These are phyloP conservation scores for Neotoxoptera formosana DNA, from an alignment of 1,140 invertebrate genomes.

Conservation along the genomic window DNA sequence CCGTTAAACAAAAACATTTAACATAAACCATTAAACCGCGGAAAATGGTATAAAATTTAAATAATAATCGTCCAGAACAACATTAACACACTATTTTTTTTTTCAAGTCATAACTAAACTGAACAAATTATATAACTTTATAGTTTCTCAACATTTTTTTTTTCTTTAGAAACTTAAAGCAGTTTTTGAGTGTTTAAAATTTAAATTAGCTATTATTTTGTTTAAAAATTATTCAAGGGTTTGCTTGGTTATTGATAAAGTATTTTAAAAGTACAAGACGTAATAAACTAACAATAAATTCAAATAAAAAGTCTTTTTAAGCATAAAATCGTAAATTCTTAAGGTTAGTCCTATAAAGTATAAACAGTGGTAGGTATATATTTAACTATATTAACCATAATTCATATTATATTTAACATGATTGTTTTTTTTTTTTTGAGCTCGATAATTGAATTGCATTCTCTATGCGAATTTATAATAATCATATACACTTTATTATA, in stretches of 20 bases:
- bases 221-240: no score
- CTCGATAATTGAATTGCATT: no score
- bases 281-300: neutral
- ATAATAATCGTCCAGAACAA: neutral
- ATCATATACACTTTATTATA: no score
- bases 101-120: neutral
- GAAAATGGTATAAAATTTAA: neutral
- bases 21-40: neutral
- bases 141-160: neutral
- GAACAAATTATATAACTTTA: neutral
- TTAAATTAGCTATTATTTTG: neutral
- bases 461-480: no score
- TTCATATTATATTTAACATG: neutral
- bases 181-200: neutral
- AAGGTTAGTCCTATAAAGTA: no score
- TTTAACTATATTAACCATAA: neutral
- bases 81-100: neutral
- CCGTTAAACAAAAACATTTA: neutral
- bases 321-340: no score
- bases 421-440: neutral
- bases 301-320: no score
- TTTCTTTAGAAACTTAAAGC: neutral
- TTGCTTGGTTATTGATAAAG: neutral
- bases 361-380: neutral
- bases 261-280: neutral